Percentiles rank a stretch among this genome's conserved stretches.
Evolutionary conservation across 2,113 vertebrate species (phyloP).

Genomic region (Callionymus lyra): DNA sequence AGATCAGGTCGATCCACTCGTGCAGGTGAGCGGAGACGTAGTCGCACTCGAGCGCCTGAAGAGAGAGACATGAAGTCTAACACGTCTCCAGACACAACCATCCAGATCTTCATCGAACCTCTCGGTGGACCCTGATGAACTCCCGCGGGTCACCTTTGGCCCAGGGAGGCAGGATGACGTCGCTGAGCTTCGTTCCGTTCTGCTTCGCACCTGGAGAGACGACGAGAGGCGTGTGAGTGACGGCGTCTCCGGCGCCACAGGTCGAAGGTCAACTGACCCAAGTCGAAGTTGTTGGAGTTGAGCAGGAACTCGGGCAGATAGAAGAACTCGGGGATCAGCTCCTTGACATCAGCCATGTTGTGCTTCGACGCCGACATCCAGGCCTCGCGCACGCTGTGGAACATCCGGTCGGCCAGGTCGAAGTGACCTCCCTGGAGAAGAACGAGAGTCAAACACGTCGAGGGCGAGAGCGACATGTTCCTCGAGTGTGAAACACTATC

Average conservation of each 20-base stretch:
- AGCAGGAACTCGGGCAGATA: slow-evolving; percentile 94
- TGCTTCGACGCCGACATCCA: slow-evolving; percentile 96
- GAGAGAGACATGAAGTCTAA: background rate
- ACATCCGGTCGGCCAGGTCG: slow-evolving; percentile 96
- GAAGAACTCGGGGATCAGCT: slow-evolving; percentile 98
- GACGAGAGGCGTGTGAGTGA: background rate
- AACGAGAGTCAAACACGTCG: no score
- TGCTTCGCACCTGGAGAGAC: slow-evolving; percentile 81
- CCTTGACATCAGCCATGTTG: slow-evolving; percentile 99
- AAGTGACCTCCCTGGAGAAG: slow-evolving; percentile 85
- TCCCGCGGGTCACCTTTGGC: slow-evolving; percentile 96
- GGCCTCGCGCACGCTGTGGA: slow-evolving; percentile 92
- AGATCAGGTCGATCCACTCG: slow-evolving; percentile 97
- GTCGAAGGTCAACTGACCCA: slow-evolving; percentile 64
- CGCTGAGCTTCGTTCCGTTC: slow-evolving; percentile 89
- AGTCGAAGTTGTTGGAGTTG: slow-evolving; percentile 96
- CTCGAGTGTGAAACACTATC: no score
- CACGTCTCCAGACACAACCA: background rate
- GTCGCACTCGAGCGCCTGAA: slow-evolving; percentile 93
- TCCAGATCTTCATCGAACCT: slow-evolving; percentile 61
- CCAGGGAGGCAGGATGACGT: slow-evolving; percentile 92
- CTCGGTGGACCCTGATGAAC: slow-evolving; percentile 94
- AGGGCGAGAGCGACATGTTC: no score
- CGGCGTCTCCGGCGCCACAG: rapidly evolving
- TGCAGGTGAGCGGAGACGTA: slow-evolving; percentile 95